Base-by-base conservation (phyloP, 1,140 invertebrate species). In the Drosophila parvula region DNA sequence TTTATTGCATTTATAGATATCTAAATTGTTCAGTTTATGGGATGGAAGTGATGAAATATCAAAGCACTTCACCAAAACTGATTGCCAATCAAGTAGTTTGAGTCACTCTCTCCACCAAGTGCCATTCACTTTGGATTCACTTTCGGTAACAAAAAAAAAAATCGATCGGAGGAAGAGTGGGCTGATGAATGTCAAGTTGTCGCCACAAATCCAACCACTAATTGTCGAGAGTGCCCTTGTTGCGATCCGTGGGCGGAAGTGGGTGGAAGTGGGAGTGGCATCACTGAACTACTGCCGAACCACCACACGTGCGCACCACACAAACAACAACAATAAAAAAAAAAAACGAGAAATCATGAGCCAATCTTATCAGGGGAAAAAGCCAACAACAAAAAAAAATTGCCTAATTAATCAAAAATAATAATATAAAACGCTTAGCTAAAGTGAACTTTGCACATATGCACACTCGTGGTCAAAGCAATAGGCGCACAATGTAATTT, bases 341-440 rank as follows among this genome's bases (percentile, higher is more conserved):
- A 32, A 11, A 45, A 60, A 30, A 45, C 32, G 32, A 45, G 32
- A 36, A 50, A 16, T 70, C 44, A 58, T 36, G 44, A 27, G 40
- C 59, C 44, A 77, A 78, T 77, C 75, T 78, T 77, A 78, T 78
- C 75, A 76, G 48, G 9, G n/a, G 22, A 43, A 53, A 74, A 70
- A 73, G 50, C 34, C 40, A 55, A 27, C 27, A 61, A 61, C n/a
- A 44, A 61, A 22, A 50, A 64, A 62, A 50, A 78, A 78, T 78
- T 78, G 75, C 56, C 74, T 57, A 78, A 78, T 77, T 78, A 78
- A 78, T 78, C 74, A 78, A 78, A 69, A 77, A 73, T 73, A 73
- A 65, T 65, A 65, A 71, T 73, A 71, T 71, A 36, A 71, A 73
- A 50, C 53, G 69, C 44, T 73, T 59, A 69, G 51, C 64, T 28